A percentile compares a stretch with the other conserved stretches of the same genome.
phyloP scores from a whole-genome alignment of 2,797 vertebrate genomes.

The Rousettus madagascariensis region DNA sequence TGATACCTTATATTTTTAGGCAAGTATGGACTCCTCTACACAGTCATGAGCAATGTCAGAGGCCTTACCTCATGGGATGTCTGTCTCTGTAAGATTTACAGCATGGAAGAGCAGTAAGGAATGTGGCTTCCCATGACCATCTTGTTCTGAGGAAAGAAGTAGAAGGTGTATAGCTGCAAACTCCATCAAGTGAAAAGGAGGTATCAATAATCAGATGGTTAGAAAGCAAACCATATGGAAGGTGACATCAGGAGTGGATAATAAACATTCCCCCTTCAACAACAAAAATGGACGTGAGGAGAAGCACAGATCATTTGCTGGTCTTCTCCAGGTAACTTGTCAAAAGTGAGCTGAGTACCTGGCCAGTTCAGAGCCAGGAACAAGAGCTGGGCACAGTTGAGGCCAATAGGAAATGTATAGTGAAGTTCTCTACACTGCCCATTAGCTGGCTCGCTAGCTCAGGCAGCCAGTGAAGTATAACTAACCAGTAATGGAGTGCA shows the following conservation, averaged over 20 bases:
- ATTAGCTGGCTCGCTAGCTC: neutral
- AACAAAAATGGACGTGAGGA: neutral
- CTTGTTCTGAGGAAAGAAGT: neutral
- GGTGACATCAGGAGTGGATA: neutral
- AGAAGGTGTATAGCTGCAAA: neutral
- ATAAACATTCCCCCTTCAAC: neutral
- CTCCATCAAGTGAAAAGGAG: neutral
- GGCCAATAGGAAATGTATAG: neutral
- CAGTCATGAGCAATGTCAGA: neutral
- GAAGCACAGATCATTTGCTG: accelerated
- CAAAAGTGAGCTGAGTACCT: neutral
- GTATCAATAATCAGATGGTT: accelerated
- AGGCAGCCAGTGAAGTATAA: neutral
- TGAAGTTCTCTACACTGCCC: neutral
- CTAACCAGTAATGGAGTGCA: neutral
- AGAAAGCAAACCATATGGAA: neutral
- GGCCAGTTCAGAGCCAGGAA: neutral
- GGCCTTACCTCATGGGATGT: neutral
- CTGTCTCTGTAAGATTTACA: neutral
- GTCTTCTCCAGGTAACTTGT: neutral
- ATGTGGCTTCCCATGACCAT: too few species aligned
- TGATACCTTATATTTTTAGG: neutral
- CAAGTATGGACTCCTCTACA: too few species aligned
- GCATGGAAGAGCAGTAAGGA: neutral
- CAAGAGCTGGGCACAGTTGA: neutral